These are phyloP conservation scores for Podarcis cretensis DNA, from an alignment of 2,113 vertebrate genomes.

Conservation along the genomic window DNA sequence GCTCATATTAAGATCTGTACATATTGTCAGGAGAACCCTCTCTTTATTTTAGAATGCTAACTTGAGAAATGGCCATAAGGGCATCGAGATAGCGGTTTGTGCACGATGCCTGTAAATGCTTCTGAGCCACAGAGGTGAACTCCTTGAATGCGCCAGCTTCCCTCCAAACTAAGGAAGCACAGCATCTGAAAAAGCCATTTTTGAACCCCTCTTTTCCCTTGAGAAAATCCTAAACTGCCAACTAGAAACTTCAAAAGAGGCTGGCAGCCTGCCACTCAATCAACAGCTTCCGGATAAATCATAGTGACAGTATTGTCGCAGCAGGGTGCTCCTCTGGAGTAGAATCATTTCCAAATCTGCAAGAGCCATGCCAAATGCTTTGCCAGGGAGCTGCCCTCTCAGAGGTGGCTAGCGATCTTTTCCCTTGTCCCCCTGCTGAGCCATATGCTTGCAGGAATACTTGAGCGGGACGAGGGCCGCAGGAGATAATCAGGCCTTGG, in stretches of 20 bases:
- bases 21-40: neutral
- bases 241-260: neutral
- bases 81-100: neutral
- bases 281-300: constrained; percentile 10
- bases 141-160: neutral
- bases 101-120: too few relatives aligned
- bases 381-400: accelerated
- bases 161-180: neutral
- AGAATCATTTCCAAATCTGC: neutral
- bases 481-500: neutral
- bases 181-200: neutral
- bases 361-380: neutral
- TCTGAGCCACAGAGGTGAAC: too few relatives aligned
- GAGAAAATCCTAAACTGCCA: neutral
- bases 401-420: accelerated
- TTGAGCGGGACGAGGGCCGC: neutral
- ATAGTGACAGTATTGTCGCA: neutral
- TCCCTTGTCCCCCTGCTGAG: neutral
- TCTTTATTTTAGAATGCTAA: neutral
- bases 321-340: neutral
- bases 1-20: neutral
- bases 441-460: constrained; percentile 13
- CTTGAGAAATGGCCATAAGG: neutral
- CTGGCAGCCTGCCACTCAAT: constrained; percentile 6
- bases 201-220: neutral